Conservation (phyloP, 2,797 vertebrate species). For the Salmo trutta region DNA sequence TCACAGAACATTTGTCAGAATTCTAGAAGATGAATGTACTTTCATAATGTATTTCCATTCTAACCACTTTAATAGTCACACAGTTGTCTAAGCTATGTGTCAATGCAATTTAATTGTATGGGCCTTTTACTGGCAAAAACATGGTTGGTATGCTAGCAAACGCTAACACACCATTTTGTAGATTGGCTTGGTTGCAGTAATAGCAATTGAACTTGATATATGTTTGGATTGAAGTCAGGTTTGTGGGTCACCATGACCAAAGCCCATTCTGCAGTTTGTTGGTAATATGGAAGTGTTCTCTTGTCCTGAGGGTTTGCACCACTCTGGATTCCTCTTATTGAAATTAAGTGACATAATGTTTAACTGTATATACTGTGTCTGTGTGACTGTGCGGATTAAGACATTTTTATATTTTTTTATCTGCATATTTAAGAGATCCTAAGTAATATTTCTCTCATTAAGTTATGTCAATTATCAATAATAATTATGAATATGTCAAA, state of each 20-base stretch:
- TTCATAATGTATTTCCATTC: not conserved
- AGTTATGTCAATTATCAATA: constrained; percentile 46
- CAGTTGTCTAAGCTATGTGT: not conserved
- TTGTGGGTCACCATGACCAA: not conserved
- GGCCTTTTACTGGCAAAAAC: not conserved
- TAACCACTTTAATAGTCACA: not conserved
- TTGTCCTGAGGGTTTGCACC: not conserved
- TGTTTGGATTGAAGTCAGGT: not conserved
- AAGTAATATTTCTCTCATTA: constrained; percentile 34
- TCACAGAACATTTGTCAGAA: not conserved
- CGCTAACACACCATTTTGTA: not conserved
- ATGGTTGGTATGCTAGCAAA: not conserved
- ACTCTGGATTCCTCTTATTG: not conserved
- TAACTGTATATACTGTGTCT: constrained; percentile 28
- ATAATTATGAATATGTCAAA: constrained; percentile 22
- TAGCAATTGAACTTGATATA: not conserved
- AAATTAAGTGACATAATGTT: constrained; percentile 1
- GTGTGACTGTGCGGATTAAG: constrained; percentile 19
- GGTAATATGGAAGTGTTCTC: constrained; percentile 5
- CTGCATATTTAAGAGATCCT: constrained; percentile 50
- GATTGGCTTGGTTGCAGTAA: not conserved
- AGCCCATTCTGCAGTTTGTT: not conserved
- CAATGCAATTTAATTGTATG: not conserved
- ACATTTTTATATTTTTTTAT: constrained; percentile 49
- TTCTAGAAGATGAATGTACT: constrained; percentile 1